A percentile compares a stretch with the other conserved stretches of the same genome.
Conservation (phyloP, 2,113 vertebrate species). For the Terrapene triunguis region DNA sequence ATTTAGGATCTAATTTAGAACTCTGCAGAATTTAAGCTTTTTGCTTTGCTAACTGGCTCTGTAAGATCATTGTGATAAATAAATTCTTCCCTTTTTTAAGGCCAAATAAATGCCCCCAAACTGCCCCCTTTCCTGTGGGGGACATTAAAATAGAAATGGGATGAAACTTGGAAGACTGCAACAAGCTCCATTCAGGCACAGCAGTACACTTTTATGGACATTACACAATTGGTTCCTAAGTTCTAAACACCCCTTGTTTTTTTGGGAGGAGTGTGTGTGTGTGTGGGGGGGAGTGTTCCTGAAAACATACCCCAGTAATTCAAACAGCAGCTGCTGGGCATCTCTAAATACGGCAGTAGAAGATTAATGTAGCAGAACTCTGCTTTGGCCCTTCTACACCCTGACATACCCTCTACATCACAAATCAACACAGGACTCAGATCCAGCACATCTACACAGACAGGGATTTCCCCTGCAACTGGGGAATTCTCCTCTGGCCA, state of each 20-base stretch:
- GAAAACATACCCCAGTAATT: not conserved
- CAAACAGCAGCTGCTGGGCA: not conserved
- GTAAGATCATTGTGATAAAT: not conserved
- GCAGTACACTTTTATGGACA: not conserved
- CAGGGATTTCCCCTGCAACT: not conserved
- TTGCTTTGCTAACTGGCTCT: not conserved
- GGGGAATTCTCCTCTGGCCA: not conserved
- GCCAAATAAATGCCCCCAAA: not conserved
- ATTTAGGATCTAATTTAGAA: not conserved
- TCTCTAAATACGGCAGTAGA: not conserved
- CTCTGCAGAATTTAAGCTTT: not conserved
- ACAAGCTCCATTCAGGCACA: not conserved
- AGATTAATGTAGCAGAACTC: not conserved
- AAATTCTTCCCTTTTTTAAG: not conserved
- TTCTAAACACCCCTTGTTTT: not conserved
- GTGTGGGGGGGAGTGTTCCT: not conserved
- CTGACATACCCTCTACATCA: not conserved
- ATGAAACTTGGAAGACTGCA: not conserved
- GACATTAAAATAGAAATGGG: not conserved
- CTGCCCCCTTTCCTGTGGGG: not conserved
- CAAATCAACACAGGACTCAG: not conserved
- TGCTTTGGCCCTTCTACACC: not conserved
- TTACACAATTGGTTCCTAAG: not conserved
- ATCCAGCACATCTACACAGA: not conserved
- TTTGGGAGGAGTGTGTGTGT: not conserved